phyloP scores from a whole-genome alignment of 2,888 invertebrate species.

The Ectobius pallidus region DNA sequence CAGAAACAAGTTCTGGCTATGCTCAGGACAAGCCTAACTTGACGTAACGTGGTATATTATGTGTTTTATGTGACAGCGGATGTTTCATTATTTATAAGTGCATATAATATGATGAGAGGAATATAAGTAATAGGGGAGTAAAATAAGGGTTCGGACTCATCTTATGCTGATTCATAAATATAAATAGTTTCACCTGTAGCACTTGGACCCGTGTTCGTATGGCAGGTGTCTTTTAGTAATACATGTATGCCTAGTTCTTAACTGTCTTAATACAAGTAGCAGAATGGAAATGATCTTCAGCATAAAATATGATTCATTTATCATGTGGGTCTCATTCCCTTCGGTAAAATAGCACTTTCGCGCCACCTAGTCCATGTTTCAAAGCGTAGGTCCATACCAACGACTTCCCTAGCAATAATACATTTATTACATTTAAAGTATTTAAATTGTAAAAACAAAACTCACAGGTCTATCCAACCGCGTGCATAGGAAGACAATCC shows the following conservation, averaged over 20 bases:
- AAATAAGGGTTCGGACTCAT: neutral
- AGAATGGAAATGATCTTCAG: neutral
- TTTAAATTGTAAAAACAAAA: too few species aligned
- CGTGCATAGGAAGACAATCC: too few species aligned
- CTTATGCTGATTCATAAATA: neutral
- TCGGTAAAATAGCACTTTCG: too few species aligned
- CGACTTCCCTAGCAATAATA: too few species aligned
- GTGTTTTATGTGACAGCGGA: constrained; percentile 21
- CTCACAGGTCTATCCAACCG: too few species aligned
- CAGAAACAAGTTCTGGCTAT: constrained; percentile 28
- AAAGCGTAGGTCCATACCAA: too few species aligned
- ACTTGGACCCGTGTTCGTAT: neutral
- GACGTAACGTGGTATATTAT: constrained; percentile 22
- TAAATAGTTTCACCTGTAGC: neutral
- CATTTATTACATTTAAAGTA: too few species aligned
- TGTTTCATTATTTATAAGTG: constrained; percentile 20
- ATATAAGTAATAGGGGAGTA: neutral
- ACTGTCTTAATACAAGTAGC: neutral
- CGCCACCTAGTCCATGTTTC: too few species aligned
- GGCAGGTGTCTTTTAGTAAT: neutral
- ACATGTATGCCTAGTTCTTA: neutral
- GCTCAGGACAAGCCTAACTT: constrained; percentile 26
- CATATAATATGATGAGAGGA: constrained; percentile 9
- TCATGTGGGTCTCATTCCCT: too few species aligned
- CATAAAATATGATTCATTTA: neutral